A percentile compares a stretch with the other conserved stretches of the same genome.
Conservation (phyloP, 2,888 invertebrate genomes). For the Chouioia cunea region DNA sequence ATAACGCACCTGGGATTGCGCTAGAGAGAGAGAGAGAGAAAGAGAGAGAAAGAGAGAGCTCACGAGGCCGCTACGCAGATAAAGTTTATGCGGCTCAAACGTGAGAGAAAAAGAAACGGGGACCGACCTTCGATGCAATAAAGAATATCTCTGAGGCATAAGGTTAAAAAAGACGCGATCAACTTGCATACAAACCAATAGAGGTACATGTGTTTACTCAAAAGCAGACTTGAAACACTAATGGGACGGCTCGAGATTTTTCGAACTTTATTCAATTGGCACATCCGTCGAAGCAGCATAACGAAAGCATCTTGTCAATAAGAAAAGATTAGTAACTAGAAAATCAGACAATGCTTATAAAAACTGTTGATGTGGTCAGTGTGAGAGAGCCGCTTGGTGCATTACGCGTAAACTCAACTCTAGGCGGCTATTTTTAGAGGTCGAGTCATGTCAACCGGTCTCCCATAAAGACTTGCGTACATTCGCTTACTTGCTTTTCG, state of each 20-base stretch:
- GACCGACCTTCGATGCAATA: slow-evolving; percentile 53
- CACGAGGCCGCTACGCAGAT: slow-evolving; percentile 29
- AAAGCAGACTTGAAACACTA: no score
- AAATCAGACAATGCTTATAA: slow-evolving; percentile 22
- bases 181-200: no score
- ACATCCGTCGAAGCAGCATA: no score
- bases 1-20: slow-evolving; percentile 16
- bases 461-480: slow-evolving; percentile 54
- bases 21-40: slow-evolving; percentile 26
- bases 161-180: slow-evolving; percentile 61
- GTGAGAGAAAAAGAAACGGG: slow-evolving; percentile 14
- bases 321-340: no score
- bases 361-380: neutral
- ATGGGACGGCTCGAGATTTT: no score
- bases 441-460: slow-evolving; percentile 62
- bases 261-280: no score
- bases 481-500: slow-evolving; percentile 46
- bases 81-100: slow-evolving; percentile 37
- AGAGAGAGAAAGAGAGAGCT: neutral
- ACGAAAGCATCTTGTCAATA: no score
- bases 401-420: slow-evolving; percentile 28
- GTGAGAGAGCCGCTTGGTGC: neutral
- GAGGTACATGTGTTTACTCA: no score
- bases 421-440: slow-evolving; percentile 63
- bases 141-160: slow-evolving; percentile 63